A percentile compares a stretch with the other conserved stretches of the same genome.
These are phyloP conservation scores for Tethya wilhelma DNA, from an alignment of 37 sponge, comb jelly and placozoan species.

Conservation along the genomic window DNA sequence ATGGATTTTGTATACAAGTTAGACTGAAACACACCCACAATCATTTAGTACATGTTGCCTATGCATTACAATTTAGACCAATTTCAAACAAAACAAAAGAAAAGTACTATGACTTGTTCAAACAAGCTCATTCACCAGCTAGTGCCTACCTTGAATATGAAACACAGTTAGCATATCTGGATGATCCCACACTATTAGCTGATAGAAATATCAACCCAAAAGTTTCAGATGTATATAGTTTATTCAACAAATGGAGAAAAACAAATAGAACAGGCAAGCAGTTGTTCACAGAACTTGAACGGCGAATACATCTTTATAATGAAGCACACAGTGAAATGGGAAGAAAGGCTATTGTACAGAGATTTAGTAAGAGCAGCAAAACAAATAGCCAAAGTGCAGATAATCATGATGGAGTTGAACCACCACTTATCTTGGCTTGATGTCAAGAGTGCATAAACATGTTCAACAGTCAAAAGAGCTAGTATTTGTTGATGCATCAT, in stretches of 20 bases:
- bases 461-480: conserved; percentile 16
- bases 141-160: conserved; percentile 23
- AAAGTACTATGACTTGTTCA: conserved; percentile 4
- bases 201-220: background rate
- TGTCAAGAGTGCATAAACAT: conserved; percentile 16
- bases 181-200: background rate
- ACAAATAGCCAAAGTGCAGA: background rate
- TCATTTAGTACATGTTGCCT: conserved; percentile 11
- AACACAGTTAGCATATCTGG: background rate
- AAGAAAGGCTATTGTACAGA: conserved; percentile 4
- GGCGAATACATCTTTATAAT: background rate
- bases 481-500: conserved; percentile 10
- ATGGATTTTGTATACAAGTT: background rate
- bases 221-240: background rate
- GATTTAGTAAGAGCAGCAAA: background rate
- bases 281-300: conserved; percentile 1
- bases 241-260: conserved; percentile 23
- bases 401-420: background rate
- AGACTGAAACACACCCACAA: conserved; percentile 2
- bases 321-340: background rate
- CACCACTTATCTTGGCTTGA: conserved; percentile 20
- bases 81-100: conserved; percentile 22
- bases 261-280: background rate
- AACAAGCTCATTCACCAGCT: conserved; percentile 8
- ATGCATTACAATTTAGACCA: conserved; percentile 11